Evolutionary conservation across 64 coral and sea anemone genomes (phyloP), one percentile per base, ranked within the genome.

Genomic region (Catalaphyllia jardinei): DNA sequence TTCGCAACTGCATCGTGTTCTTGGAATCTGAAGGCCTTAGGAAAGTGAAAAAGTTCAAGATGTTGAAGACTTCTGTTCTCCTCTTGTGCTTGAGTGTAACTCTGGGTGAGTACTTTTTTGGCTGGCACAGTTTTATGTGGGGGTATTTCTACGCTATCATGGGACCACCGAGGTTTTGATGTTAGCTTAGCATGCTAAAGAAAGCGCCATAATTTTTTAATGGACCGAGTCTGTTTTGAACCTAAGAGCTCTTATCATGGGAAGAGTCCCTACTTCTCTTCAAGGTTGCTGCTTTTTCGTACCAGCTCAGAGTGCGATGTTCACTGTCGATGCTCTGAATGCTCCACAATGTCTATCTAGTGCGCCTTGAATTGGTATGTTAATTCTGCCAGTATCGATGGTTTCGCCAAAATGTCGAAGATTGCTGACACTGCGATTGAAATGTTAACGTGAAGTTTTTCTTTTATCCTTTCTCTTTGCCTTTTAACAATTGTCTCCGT

Each of bases 31-130:
- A 15, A 54, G 50, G 12, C 0, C n/a, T 5, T n/a, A 3, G 12
- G 22, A 57, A 79, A 54, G n/a, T 9, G 1, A 33, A 88, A 55
- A 63, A 20, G 2, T 16, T 88, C 52, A 88, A 59, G 57, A 60
- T 52, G 86, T 29, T 76, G 74, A 88, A 76, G 71, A 16, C 60
- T 88, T 31, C 51, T 38, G 51, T 61, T 14, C 12, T 75, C 60
- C 5, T 88, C 31, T 15, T 60, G 17, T 61, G 25, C 60, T 57
- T 60, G 33, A 50, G 35, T 62, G 74, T 76, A 31, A 28, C 51
- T 31, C 76, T 75, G 75, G 86, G 86, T 88, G 29, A 75, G 71
- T 60, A 18, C 42, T 31, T 61, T 22, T 15, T 54, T 31, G 65
- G 27, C n/a, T 69, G 25, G n/a, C 65, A 27, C 25, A 4, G n/a